Evolutionary conservation across 2,888 invertebrate genomes (phyloP).

Genomic region (Cheilosia impressa): DNA sequence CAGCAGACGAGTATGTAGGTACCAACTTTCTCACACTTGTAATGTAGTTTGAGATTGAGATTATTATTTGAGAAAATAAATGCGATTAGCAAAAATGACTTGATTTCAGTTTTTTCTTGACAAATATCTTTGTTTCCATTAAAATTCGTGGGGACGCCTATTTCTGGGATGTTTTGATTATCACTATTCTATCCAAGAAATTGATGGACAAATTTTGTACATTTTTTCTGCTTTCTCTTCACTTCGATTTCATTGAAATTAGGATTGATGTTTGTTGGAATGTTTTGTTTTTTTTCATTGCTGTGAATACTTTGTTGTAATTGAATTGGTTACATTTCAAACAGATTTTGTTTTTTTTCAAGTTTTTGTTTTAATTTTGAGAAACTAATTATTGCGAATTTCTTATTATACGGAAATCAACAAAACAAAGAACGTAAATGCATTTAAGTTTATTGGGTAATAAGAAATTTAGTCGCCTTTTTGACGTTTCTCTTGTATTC

Average conservation of each 20-base stretch:
- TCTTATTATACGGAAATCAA: slow-evolving; percentile 51
- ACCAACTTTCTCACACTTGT: slow-evolving; percentile 49
- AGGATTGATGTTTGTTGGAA: slow-evolving; percentile 52
- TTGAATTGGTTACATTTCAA: slow-evolving; percentile 34
- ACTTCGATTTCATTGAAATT: slow-evolving; percentile 40
- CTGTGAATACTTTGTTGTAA: not conserved
- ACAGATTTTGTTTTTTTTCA: slow-evolving; percentile 15
- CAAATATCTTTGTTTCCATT: slow-evolving; percentile 29
- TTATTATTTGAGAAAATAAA: slow-evolving; percentile 40
- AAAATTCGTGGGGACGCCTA: slow-evolving; percentile 33
- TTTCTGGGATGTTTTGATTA: slow-evolving; percentile 48
- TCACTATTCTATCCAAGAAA: slow-evolving; percentile 37
- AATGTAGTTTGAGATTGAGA: slow-evolving; percentile 9
- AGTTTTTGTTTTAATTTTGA: slow-evolving; percentile 9
- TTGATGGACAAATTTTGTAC: slow-evolving; percentile 37
- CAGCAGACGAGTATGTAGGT: slow-evolving; percentile 32
- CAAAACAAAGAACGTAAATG: slow-evolving; percentile 64
- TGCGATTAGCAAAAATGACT: slow-evolving; percentile 35
- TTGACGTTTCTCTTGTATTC: slow-evolving; percentile 47
- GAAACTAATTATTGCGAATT: slow-evolving; percentile 9
- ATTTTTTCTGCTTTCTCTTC: slow-evolving; percentile 44
- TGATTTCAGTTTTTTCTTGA: slow-evolving; percentile 10
- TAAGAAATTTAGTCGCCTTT: slow-evolving; percentile 26
- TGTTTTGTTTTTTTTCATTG: slow-evolving; percentile 54
- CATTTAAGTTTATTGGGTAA: slow-evolving; percentile 48